Base-by-base conservation (phyloP, 2,113 vertebrate genomes). In the Herpetotheres cachinnans region DNA sequence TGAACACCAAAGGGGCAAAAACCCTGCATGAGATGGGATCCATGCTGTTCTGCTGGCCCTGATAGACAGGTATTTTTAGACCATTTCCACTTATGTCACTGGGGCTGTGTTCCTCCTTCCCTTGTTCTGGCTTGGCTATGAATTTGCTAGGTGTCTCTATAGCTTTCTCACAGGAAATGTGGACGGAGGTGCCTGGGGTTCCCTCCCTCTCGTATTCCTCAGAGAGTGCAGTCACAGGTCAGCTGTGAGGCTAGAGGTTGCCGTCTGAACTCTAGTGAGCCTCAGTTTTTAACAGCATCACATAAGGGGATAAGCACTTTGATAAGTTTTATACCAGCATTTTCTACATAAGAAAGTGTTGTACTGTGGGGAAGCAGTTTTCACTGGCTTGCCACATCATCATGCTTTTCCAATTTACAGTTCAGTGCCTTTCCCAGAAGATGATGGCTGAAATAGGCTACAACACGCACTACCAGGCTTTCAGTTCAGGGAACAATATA, bases 231-330 rank as follows among this genome's bases (percentile, higher is more conserved):
- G 70, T 30, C 19, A 46, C 25, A 77, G 52, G 40, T 36, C 29
- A 70, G 52, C 34, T 49, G 14, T 3, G 9, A 24, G 25, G 34
- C 11, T 40, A 67, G 54, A 86, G 44, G 19, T 6, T 79, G 32
- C 52, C 71, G 29, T 50, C 18, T 70, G 49, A 72, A 16, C 30
- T 46, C 12, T 12, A 40, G 16, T 21, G 55, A 54, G 3, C 1
- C 30, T 56, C 34, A 62, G 16, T 18, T 82, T 88, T 54, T n/a
- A 66, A 52, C 7, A 50, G 6, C 34, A 55, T 5, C 27, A 11
- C 2, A 0, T 15, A 46, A 59, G 21, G 76, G 0, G 1, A 89
- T 55, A 16, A 71, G 8, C 38, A 32, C 2, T 74, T 63, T 44
- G 13, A 21, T 55, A 46, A 49, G 24, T 55, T 86, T 86, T 65